Conservation (phyloP, 64 coral and sea anemone genomes). For the Actinia tenebrosa region DNA sequence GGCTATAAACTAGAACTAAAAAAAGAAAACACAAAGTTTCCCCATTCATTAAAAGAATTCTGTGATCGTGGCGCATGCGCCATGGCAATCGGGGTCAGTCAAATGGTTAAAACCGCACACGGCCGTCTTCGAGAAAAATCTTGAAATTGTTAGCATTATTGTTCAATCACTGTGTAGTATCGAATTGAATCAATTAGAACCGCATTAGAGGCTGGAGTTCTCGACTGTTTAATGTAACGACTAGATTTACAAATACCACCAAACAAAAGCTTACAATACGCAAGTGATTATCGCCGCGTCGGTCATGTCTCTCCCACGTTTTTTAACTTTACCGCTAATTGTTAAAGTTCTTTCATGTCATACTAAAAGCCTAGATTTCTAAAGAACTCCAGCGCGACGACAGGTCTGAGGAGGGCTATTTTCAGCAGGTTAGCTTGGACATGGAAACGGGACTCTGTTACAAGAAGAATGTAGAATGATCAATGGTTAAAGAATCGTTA, state of each 20-base stretch:
- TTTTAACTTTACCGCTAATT: conserved; percentile 9
- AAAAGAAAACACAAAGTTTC: no score
- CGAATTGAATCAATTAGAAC: background rate
- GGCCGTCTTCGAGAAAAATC: background rate
- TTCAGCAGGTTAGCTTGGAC: background rate
- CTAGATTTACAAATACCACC: background rate
- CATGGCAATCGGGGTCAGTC: background rate
- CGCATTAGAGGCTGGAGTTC: background rate
- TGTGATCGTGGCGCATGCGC: background rate
- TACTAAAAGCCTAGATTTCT: background rate
- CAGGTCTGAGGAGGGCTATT: background rate
- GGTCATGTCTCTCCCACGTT: background rate
- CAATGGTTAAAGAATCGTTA: no score
- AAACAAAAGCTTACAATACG: background rate
- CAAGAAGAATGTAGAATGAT: background rate
- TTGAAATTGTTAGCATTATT: background rate
- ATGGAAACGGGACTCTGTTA: background rate
- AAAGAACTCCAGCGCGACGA: background rate
- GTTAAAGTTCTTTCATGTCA: background rate
- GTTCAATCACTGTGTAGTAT: background rate
- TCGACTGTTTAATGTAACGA: background rate
- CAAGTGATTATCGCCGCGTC: background rate
- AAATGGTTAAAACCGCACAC: background rate
- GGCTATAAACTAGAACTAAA: no score
- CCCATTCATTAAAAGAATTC: no score